A percentile compares a stretch with the other conserved stretches of the same genome.
Evolutionary conservation across 2,888 invertebrate species (phyloP).

Genomic region (Melitaea athalia): DNA sequence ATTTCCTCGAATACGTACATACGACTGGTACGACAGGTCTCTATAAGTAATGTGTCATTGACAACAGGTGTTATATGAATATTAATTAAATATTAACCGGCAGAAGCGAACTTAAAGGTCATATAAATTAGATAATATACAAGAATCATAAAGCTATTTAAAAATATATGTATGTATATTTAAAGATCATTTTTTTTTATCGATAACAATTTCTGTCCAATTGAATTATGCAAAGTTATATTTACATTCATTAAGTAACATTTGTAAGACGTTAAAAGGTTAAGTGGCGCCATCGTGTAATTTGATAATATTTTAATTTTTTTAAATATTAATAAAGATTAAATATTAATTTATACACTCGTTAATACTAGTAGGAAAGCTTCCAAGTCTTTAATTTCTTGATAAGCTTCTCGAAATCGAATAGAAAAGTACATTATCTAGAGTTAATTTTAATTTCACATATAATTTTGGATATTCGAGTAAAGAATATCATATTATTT

Average conservation of each 20-base stretch:
- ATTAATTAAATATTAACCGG: conserved; percentile 47
- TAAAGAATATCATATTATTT: no score
- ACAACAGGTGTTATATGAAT: conserved; percentile 47
- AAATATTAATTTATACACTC: no score
- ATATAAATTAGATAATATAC: conserved; percentile 11
- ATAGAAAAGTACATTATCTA: neutral
- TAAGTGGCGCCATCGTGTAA: conserved; percentile 7
- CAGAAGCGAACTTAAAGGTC: conserved; percentile 37
- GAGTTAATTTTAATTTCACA: no score
- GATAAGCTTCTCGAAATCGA: neutral
- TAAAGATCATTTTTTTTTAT: neutral
- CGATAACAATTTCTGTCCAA: neutral
- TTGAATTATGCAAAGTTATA: neutral
- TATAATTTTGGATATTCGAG: no score
- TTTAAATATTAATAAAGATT: neutral
- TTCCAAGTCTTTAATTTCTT: no score
- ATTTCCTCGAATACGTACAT: conserved; percentile 14
- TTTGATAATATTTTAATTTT: neutral
- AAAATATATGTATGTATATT: neutral
- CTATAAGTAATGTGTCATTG: conserved; percentile 34
- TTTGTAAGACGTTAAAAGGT: conserved; percentile 1
- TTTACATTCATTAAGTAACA: conserved; percentile 3
- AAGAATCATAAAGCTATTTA: neutral
- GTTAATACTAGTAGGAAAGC: no score
- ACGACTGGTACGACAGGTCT: conserved; percentile 36